Evolutionary conservation across 2,888 invertebrate species (phyloP).

Genomic region (Ceratothoa steindachneri): DNA sequence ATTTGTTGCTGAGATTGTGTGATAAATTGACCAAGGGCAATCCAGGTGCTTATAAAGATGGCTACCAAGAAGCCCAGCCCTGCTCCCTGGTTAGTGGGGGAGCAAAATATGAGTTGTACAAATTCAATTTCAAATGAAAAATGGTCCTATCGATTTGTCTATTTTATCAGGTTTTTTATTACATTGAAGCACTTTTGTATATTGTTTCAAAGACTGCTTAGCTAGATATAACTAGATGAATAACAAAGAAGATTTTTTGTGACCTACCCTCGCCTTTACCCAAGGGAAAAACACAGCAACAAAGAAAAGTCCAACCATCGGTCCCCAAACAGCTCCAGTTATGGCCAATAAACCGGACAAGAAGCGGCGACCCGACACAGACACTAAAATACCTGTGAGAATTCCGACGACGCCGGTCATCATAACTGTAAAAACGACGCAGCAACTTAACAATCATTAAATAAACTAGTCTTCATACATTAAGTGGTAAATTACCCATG

Average conservation of each 20-base stretch:
- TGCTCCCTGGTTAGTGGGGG: slow-evolving; percentile 24
- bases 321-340: slow-evolving; percentile 46
- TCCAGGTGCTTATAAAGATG: slow-evolving; percentile 27
- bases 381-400: slow-evolving; percentile 27
- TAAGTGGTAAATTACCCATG: no score
- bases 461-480: no score
- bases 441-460: not conserved
- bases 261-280: slow-evolving; percentile 37
- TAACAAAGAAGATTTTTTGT: not conserved
- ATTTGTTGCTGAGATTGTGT: slow-evolving; percentile 20
- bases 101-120: not conserved
- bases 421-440: slow-evolving; percentile 17
- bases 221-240: no score
- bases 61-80: slow-evolving; percentile 26
- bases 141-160: no score
- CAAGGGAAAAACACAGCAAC: slow-evolving; percentile 38
- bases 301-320: slow-evolving; percentile 42
- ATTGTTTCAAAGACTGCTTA: no score
- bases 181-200: no score
- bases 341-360: slow-evolving; percentile 24
- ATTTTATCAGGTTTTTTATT: no score
- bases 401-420: slow-evolving; percentile 30
- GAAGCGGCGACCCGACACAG: slow-evolving; percentile 28
- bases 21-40: slow-evolving; percentile 27
- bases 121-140: no score